phyloP scores from a whole-genome alignment of 2,888 invertebrate species.

The Synergus japonicus region DNA sequence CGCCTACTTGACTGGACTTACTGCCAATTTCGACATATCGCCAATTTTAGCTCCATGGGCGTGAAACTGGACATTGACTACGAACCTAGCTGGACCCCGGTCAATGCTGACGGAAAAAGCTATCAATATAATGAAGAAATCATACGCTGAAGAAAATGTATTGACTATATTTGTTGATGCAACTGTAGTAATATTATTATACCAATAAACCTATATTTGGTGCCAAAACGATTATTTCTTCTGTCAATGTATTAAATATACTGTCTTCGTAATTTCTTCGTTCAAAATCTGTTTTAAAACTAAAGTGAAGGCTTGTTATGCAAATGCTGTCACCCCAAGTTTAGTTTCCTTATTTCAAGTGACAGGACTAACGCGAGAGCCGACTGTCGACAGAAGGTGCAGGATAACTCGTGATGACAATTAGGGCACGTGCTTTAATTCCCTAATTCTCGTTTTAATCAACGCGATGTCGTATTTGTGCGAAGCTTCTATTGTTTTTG shows the following conservation, averaged over 20 bases:
- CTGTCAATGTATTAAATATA: too few species aligned
- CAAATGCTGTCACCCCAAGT: neutral
- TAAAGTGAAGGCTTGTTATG: neutral
- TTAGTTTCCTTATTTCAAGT: constrained; percentile 21
- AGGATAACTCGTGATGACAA: constrained; percentile 59
- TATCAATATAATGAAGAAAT: neutral
- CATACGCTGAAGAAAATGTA: too few species aligned
- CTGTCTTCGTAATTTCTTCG: too few species aligned
- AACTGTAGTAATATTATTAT: too few species aligned
- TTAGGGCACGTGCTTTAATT: constrained; percentile 65
- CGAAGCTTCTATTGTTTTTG: constrained; percentile 65
- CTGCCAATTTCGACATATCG: constrained; percentile 47
- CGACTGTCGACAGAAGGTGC: constrained; percentile 54
- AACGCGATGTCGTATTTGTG: constrained; percentile 66
- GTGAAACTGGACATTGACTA: constrained; percentile 33
- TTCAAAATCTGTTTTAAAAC: neutral
- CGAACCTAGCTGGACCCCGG: constrained; percentile 42
- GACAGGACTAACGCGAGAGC: constrained; percentile 53
- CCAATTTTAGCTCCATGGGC: constrained; percentile 52
- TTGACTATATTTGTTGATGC: too few species aligned
- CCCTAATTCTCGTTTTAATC: constrained; percentile 74
- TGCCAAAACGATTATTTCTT: too few species aligned
- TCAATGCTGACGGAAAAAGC: neutral
- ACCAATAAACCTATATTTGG: too few species aligned
- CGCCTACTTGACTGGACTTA: constrained; percentile 52